Evolutionary conservation across 2,888 invertebrate species (phyloP).

Genomic region (Xanthorhoe spadicearia): DNA sequence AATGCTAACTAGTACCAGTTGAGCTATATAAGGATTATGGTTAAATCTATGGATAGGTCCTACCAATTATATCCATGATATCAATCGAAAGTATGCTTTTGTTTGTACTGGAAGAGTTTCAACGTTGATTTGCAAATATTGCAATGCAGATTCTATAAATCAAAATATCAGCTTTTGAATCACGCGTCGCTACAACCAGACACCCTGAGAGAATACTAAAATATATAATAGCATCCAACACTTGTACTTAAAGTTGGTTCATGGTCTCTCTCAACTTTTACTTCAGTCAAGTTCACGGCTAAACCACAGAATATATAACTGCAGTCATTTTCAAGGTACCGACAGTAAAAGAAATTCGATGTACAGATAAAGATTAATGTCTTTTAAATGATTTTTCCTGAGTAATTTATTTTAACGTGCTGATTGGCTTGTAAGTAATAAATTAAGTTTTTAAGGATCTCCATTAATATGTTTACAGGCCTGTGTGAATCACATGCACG

Average conservation of each 20-base stretch:
- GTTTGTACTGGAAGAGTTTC: no score
- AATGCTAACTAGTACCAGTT: no score
- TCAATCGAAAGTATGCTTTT: no score
- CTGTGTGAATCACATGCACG: no score
- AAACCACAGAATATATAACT: slow-evolving; percentile 10
- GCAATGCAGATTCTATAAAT: no score
- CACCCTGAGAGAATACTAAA: background rate
- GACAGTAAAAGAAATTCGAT: no score
- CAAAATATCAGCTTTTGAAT: no score
- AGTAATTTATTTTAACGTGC: background rate
- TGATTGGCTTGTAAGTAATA: background rate
- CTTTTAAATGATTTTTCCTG: background rate
- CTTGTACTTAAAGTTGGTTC: slow-evolving; percentile 4
- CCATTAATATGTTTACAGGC: background rate
- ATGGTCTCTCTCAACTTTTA: slow-evolving; percentile 11
- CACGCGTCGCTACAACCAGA: no score
- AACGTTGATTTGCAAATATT: no score
- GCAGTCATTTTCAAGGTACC: background rate
- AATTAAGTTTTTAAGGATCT: background rate
- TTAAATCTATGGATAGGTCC: no score
- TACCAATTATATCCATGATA: no score
- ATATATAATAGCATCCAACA: background rate
- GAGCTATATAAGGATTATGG: no score
- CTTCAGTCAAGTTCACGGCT: slow-evolving; percentile 35
- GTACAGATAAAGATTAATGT: background rate